Conservation (phyloP, 2,888 invertebrate genomes). For the Tanypteryx hageni region DNA sequence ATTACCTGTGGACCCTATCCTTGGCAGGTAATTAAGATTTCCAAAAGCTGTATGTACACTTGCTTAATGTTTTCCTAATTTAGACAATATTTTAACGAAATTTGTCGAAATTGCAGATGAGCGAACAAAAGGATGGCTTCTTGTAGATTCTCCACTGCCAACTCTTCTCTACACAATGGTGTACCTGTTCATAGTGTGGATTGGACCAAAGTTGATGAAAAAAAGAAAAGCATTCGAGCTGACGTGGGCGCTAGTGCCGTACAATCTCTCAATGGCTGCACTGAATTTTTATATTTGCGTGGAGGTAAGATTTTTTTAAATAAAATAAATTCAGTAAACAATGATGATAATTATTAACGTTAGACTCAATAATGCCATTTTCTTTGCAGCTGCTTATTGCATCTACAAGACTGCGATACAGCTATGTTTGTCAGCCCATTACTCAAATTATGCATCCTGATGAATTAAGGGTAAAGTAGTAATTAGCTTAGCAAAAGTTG, state of each 20-base stretch:
- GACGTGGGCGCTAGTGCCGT: slow-evolving; percentile 86
- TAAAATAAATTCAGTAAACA: slow-evolving; percentile 18
- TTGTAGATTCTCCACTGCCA: slow-evolving; percentile 89
- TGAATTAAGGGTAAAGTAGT: slow-evolving; percentile 85
- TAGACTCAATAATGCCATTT: slow-evolving; percentile 26
- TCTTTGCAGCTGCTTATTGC: slow-evolving; percentile 81
- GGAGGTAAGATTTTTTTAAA: slow-evolving; percentile 77
- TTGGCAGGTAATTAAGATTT: slow-evolving; percentile 80
- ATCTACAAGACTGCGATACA: slow-evolving; percentile 86
- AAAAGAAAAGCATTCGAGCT: slow-evolving; percentile 86
- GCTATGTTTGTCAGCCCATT: slow-evolving; percentile 92
- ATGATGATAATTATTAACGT: not conserved
- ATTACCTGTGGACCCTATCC: slow-evolving; percentile 87
- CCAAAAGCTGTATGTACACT: slow-evolving; percentile 16
- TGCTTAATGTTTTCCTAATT: not conserved
- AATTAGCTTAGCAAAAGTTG: not conserved
- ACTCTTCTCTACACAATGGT: slow-evolving; percentile 83
- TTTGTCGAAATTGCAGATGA: slow-evolving; percentile 79
- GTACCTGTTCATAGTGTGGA: slow-evolving; percentile 87
- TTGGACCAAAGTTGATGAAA: slow-evolving; percentile 89
- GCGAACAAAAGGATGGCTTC: slow-evolving; percentile 89
- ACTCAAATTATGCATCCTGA: slow-evolving; percentile 85
- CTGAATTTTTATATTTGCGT: slow-evolving; percentile 90
- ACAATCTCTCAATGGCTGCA: slow-evolving; percentile 89
- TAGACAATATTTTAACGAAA: not conserved